A percentile compares a stretch with the other conserved stretches of the same genome.
Evolutionary conservation across 2,113 vertebrate genomes (phyloP).

Genomic region (Trichechus manatus): DNA sequence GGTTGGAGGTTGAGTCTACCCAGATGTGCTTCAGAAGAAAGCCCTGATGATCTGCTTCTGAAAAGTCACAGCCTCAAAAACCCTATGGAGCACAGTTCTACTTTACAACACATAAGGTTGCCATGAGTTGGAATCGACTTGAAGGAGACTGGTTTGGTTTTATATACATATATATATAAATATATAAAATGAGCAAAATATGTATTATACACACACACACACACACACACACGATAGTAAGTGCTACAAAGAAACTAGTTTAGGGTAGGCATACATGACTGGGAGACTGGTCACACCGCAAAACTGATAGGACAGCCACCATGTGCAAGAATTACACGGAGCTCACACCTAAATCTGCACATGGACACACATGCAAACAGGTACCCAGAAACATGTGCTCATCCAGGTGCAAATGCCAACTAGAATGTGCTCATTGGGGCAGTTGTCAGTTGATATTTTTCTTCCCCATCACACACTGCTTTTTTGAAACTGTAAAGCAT

Average conservation of each 20-base stretch:
- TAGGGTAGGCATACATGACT: background rate
- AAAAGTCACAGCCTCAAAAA: background rate
- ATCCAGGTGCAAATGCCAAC: background rate
- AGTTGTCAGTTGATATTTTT: background rate
- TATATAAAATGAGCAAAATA: background rate
- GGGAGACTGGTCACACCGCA: background rate
- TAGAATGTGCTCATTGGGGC: background rate
- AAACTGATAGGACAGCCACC: background rate
- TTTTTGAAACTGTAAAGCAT: background rate
- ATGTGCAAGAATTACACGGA: background rate
- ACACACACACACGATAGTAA: background rate
- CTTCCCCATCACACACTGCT: background rate
- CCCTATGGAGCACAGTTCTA: background rate
- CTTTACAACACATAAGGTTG: background rate
- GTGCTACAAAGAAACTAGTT: background rate
- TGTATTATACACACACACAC: background rate
- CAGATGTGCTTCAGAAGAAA: background rate
- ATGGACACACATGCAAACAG: background rate
- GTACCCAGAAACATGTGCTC: background rate
- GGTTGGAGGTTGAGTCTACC: background rate
- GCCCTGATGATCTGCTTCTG: background rate
- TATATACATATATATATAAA: background rate
- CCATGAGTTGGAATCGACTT: background rate
- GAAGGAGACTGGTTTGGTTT: background rate
- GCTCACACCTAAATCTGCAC: background rate